Evolutionary conservation across 2,113 vertebrate genomes (phyloP), one percentile per base, ranked within the genome.

Genomic region (Benitochromis conjunctus): DNA sequence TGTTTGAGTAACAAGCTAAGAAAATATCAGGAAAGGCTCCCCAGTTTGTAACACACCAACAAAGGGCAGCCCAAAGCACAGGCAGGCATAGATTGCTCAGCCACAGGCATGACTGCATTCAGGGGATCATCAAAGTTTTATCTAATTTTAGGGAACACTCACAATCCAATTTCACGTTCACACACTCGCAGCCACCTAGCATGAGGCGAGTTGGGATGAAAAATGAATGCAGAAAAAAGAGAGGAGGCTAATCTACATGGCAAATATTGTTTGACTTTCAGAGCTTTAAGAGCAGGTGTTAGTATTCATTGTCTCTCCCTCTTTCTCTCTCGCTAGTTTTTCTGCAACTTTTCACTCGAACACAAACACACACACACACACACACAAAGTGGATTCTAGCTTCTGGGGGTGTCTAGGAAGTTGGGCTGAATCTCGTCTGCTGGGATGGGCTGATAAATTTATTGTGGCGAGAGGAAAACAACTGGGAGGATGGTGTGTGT

Each of bases 361-460:
- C 43, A 79, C 46, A 16, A 24, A 79, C 9, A 55, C 54, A 36
- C 26, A 54, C 64, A 55, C 64, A 58, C 41, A 57, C 38, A 46
- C 76, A 62, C 51, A 53, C 46, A 74, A 8, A 12, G 66, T 78
- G 29, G 31, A 38, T 80, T 91, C 78, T 84, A 43, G 84, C 91
- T 87, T 84, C 62, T 62, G 79, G 90, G 76, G 41, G 3, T 34
- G 78, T 84, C 82, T 34, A 16, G 48, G 66, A 93, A 84, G 81
- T 88, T 90, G 80, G 79, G 53, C 80, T 84, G 56, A 71, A 85
- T 85, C 82, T 87, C 26, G 8, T 88, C 58, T 92, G 80, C 86
- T 88, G 86, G 89, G 84, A 85, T 60, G 29, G 81, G 78, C 79
- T 92, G 91, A 95, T 91, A 93, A 84, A 91, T 88, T 14, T 88